phyloP scores from a whole-genome alignment of 2,888 invertebrate genomes.

The Idaea dimidiata region DNA sequence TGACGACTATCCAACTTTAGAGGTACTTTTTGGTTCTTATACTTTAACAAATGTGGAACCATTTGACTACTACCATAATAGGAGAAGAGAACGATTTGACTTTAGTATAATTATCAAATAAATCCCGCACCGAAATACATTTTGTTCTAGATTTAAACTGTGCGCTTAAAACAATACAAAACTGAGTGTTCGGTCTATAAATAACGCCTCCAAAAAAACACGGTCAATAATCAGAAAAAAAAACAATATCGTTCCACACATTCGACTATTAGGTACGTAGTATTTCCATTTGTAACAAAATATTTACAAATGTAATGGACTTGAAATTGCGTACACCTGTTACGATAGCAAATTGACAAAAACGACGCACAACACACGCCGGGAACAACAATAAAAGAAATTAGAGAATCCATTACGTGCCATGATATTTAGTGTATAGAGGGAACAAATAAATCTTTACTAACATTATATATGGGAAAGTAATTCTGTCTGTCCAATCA shows the following conservation, averaged over 20 bases:
- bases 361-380: neutral
- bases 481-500: too few relatives aligned
- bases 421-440: neutral
- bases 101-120: too few relatives aligned
- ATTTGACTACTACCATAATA: too few relatives aligned
- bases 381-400: constrained; percentile 1
- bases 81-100: too few relatives aligned
- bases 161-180: too few relatives aligned
- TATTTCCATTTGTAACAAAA: neutral
- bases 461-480: too few relatives aligned
- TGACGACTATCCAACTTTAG: too few relatives aligned
- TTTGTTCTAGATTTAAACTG: too few relatives aligned
- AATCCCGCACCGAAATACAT: too few relatives aligned
- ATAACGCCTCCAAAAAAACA: neutral
- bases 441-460: neutral
- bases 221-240: neutral
- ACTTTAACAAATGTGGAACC: too few relatives aligned
- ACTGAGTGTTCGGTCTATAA: neutral
- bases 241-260: neutral
- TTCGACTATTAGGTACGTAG: neutral
- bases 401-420: constrained; percentile 1
- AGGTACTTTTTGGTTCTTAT: too few relatives aligned
- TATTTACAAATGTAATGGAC: neutral
- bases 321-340: neutral
- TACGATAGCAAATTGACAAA: neutral